Evolutionary conservation across 2,888 invertebrate genomes (phyloP).

Genomic region (Tribolium freemani): DNA sequence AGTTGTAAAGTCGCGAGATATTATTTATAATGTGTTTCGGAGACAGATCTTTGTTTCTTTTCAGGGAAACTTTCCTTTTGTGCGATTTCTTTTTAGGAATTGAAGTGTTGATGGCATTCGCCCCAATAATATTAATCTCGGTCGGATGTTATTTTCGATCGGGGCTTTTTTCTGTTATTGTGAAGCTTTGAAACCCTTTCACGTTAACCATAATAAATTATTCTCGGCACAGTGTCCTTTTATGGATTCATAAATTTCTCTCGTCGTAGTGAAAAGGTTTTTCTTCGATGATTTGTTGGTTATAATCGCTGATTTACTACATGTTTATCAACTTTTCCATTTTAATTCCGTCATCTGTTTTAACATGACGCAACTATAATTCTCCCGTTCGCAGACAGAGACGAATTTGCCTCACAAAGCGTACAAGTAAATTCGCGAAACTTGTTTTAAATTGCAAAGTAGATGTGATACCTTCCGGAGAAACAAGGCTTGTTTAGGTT

Average conservation of each 20-base stretch:
- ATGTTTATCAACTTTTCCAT: constrained; percentile 14
- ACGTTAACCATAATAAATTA: constrained; percentile 27
- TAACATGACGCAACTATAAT: not conserved
- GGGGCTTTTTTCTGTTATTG: constrained; percentile 29
- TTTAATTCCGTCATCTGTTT: constrained; percentile 15
- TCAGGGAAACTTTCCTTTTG: constrained; percentile 5
- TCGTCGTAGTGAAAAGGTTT: constrained; percentile 2
- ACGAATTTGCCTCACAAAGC: constrained; percentile 21
- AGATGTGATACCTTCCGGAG: constrained; percentile 18
- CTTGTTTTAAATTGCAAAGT: constrained; percentile 32
- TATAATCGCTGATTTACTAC: constrained; percentile 26
- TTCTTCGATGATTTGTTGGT: constrained; percentile 17
- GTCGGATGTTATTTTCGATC: constrained; percentile 25
- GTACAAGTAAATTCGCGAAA: constrained; percentile 10
- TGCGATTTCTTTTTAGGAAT: not conserved
- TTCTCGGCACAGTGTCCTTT: constrained; percentile 20
- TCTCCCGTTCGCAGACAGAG: not conserved
- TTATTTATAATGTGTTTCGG: constrained; percentile 5
- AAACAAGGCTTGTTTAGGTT: constrained; percentile 25
- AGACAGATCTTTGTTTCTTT: constrained; percentile 13
- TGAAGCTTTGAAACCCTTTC: constrained; percentile 26
- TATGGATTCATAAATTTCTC: constrained; percentile 32
- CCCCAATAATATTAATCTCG: constrained; percentile 28
- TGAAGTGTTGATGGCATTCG: constrained; percentile 23
- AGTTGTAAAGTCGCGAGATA: not conserved